A percentile compares a stretch with the other conserved stretches of the same genome.
phyloP scores from a whole-genome alignment of 1,140 invertebrate species.

The Temnothorax nylanderi region DNA sequence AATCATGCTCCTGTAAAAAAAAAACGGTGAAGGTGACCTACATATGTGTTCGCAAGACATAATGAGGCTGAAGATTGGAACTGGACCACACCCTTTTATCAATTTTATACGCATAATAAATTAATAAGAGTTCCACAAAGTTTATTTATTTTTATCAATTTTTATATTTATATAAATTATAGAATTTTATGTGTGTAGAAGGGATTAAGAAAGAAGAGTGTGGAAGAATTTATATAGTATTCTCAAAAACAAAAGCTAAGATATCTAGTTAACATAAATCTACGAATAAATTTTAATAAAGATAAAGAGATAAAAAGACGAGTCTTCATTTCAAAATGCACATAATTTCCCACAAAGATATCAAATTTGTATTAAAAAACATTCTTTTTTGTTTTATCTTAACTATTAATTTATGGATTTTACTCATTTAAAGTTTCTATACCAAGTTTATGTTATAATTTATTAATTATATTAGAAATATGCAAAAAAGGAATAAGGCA shows the following conservation, averaged over 20 bases:
- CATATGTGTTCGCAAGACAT: slow-evolving; percentile 28
- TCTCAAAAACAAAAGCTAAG: not conserved
- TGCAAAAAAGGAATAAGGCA: not conserved
- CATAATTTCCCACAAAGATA: not conserved
- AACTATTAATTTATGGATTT: not conserved
- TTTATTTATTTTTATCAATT: not conserved
- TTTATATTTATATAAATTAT: not conserved
- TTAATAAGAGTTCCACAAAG: not conserved
- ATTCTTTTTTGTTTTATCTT: not conserved
- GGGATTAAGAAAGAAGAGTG: not conserved
- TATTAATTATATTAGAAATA: not conserved
- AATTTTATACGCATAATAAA: slow-evolving; percentile 16
- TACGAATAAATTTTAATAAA: not conserved
- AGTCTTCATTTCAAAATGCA: not conserved
- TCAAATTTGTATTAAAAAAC: not conserved
- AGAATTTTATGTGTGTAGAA: not conserved
- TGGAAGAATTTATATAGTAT: not conserved
- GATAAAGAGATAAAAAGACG: not conserved
- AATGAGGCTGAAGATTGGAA: slow-evolving; percentile 38
- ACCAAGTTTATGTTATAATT: not conserved
- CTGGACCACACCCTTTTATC: slow-evolving; percentile 15
- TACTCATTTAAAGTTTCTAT: not conserved
- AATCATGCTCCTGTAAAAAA: slow-evolving; percentile 38
- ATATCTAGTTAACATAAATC: not conserved
- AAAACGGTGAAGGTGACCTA: slow-evolving; percentile 54